phyloP scores from a whole-genome alignment of 2,113 vertebrate genomes.

The Triplophysa dalaica region DNA sequence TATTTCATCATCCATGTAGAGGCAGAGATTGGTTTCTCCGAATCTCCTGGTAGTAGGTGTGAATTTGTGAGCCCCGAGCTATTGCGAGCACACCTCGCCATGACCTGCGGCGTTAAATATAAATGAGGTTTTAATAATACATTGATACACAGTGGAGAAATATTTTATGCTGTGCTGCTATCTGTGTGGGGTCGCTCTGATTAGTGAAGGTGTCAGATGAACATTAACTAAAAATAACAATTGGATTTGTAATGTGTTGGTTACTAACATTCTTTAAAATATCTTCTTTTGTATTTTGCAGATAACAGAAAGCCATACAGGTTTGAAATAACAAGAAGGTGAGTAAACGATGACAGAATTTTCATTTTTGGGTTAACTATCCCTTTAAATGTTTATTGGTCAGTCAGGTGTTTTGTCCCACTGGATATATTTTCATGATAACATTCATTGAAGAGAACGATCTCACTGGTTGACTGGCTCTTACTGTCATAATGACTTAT shows the following conservation, averaged over 20 bases:
- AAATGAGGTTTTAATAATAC: conserved; percentile 55
- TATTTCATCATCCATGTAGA: not conserved
- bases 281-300: not conserved
- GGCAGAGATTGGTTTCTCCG: conserved; percentile 9
- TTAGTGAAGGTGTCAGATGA: conserved; percentile 41
- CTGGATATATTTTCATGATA: conserved; percentile 30
- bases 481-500: conserved; percentile 40
- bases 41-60: conserved; percentile 10
- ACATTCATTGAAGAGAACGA: conserved; percentile 17
- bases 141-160: conserved; percentile 47
- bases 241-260: conserved; percentile 25
- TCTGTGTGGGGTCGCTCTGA: conserved; percentile 31
- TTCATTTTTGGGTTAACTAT: not conserved
- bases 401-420: not conserved
- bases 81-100: conserved; percentile 44
- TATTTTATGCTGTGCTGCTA: conserved; percentile 37
- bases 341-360: no score
- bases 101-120: conserved; percentile 54
- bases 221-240: conserved; percentile 46
- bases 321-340: no score
- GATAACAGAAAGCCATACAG: not conserved
- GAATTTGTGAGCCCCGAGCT: conserved; percentile 21
- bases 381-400: not conserved
- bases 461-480: conserved; percentile 20
- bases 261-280: not conserved